Percentiles rank a stretch among this genome's conserved stretches.
These are phyloP conservation scores for Iguana delicatissima DNA, from an alignment of 2,797 vertebrate species.

Conservation along the genomic window DNA sequence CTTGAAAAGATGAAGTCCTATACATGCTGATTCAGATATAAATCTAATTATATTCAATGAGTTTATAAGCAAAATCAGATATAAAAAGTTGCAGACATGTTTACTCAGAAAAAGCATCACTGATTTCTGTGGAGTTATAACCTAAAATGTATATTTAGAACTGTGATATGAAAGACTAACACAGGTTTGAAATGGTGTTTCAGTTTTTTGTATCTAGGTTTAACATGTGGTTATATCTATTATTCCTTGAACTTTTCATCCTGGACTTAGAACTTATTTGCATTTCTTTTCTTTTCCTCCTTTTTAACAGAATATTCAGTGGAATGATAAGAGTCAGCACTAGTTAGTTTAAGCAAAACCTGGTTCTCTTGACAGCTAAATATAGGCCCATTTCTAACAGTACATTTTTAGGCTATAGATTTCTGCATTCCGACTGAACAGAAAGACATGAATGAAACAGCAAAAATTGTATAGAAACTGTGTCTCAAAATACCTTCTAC, in stretches of 20 bases:
- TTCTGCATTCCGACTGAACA: not conserved
- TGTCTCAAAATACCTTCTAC: not conserved
- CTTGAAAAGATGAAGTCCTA: not conserved
- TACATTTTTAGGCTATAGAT: not conserved
- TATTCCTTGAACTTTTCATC: constrained; percentile 50
- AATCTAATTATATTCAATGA: not conserved
- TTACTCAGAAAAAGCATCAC: not conserved
- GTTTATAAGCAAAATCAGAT: not conserved
- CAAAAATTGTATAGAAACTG: not conserved
- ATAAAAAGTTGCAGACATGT: not conserved
- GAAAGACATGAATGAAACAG: not conserved
- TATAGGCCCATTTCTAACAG: not conserved
- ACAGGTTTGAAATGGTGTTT: not conserved
- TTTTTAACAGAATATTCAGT: not conserved
- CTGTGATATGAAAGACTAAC: constrained; percentile 1
- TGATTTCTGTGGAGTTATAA: not conserved
- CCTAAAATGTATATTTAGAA: not conserved
- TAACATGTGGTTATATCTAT: constrained; percentile 43
- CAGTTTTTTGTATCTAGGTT: not conserved
- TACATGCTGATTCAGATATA: not conserved
- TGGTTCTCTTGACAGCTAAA: not conserved
- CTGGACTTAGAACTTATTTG: not conserved
- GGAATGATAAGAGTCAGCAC: not conserved
- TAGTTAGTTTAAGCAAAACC: not conserved
- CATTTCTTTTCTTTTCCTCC: not conserved